These are phyloP conservation scores for Parus major DNA, from an alignment of 2,113 vertebrate genomes.

Conservation along the genomic window DNA sequence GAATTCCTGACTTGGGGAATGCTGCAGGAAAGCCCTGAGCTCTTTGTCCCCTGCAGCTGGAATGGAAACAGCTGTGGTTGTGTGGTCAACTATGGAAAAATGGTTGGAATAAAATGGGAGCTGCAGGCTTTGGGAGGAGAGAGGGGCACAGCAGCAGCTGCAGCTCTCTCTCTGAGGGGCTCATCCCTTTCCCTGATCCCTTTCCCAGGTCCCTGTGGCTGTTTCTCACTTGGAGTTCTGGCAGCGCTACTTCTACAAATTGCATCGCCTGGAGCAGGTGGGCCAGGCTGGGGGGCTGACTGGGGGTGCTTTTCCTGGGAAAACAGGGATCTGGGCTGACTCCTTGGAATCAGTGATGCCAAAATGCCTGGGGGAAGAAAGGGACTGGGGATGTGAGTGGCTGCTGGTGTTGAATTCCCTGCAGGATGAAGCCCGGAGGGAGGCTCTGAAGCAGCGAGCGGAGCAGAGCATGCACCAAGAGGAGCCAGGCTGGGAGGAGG, in stretches of 20 bases:
- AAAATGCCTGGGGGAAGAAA: background rate
- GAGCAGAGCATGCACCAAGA: conserved; percentile 87
- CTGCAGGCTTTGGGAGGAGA: background rate
- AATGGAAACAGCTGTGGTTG: background rate
- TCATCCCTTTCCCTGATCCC: background rate
- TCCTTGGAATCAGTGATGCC: background rate
- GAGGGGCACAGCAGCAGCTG: background rate
- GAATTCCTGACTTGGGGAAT: background rate
- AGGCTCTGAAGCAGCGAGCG: conserved; percentile 92
- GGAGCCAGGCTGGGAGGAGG: conserved; percentile 91
- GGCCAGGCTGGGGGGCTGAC: background rate
- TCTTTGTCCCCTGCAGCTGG: background rate
- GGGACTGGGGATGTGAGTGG: rapidly evolving
- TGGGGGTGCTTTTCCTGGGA: background rate
- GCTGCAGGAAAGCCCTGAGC: background rate
- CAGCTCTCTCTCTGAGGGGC: background rate
- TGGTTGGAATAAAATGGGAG: background rate
- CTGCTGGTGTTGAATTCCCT: background rate
- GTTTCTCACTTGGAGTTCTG: conserved; percentile 95
- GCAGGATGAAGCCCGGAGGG: conserved; percentile 91
- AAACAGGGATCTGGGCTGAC: background rate
- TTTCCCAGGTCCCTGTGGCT: conserved; percentile 88
- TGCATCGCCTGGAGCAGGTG: conserved; percentile 94
- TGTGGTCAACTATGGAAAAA: rapidly evolving
- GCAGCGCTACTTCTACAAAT: conserved; percentile 97